Percentiles rank a stretch among this genome's conserved stretches.
These are phyloP conservation scores for Drosophila sproati DNA, from an alignment of 1,140 invertebrate genomes.

Conservation along the genomic window DNA sequence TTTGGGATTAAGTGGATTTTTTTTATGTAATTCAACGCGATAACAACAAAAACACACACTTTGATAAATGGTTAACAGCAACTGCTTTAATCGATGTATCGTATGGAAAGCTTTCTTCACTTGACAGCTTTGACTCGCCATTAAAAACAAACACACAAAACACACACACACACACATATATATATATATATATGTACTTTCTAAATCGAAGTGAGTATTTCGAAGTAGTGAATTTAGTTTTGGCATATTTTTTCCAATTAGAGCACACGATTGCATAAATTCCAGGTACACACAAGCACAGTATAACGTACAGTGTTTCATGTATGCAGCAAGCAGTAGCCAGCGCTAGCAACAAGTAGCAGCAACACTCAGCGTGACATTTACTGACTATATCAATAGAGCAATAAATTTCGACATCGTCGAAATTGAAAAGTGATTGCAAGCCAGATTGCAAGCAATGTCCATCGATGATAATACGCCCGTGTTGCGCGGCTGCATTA, in stretches of 20 bases:
- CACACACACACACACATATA: not conserved
- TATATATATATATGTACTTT: not conserved
- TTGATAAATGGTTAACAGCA: too few relatives aligned
- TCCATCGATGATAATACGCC: constrained; percentile 63
- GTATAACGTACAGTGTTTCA: not conserved
- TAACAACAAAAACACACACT: too few relatives aligned
- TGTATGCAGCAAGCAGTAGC: constrained; percentile 3
- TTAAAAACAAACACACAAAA: not conserved
- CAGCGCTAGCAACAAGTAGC: constrained; percentile 25
- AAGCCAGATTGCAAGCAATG: constrained; percentile 40
- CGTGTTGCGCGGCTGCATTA: constrained; percentile 85
- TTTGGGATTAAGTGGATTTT: too few relatives aligned
- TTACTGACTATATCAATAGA: not conserved
- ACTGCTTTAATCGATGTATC: not conserved
- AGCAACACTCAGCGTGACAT: constrained; percentile 27
- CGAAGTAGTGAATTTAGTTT: constrained; percentile 7
- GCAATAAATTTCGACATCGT: not conserved
- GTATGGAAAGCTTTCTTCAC: not conserved
- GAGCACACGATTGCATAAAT: constrained; percentile 5
- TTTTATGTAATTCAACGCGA: too few relatives aligned
- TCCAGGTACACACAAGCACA: constrained; percentile 5
- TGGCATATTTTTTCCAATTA: not conserved
- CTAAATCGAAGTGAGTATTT: constrained; percentile 18
- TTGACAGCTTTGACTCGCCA: not conserved
- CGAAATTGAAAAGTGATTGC: not conserved